Conservation (phyloP, 2,113 vertebrate genomes). For the Lipotes vexillifer region DNA sequence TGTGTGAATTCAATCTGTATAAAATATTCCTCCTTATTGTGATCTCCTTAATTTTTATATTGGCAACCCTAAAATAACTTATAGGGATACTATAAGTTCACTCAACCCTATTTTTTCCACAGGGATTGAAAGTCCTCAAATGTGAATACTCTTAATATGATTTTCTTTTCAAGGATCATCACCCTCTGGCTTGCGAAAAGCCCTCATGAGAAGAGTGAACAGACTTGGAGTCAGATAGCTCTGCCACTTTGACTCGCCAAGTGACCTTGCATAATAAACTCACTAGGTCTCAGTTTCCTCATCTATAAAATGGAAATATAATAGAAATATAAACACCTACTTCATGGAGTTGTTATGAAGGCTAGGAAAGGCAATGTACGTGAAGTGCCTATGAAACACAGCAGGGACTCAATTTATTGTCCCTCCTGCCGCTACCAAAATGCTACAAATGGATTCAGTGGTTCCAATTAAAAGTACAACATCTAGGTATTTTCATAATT, state of each 20-base stretch:
- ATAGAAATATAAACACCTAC: background rate
- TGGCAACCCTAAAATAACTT: background rate
- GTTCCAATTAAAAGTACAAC: background rate
- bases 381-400: background rate
- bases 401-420: background rate
- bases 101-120: background rate
- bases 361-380: background rate
- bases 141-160: background rate
- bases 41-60: background rate
- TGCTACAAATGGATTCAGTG: background rate
- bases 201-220: background rate
- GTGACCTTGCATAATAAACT: background rate
- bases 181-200: background rate
- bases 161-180: background rate
- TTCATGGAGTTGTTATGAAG: background rate
- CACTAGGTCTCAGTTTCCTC: conserved; percentile 1
- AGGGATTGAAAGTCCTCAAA: background rate
- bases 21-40: background rate
- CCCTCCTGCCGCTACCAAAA: background rate
- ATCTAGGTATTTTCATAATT: conserved; percentile 10
- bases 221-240: background rate
- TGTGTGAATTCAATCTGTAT: background rate
- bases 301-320: background rate
- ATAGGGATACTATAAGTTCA: background rate
- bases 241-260: background rate